Conservation (phyloP, 2,888 invertebrate genomes). For the Ditula angustiorana region DNA sequence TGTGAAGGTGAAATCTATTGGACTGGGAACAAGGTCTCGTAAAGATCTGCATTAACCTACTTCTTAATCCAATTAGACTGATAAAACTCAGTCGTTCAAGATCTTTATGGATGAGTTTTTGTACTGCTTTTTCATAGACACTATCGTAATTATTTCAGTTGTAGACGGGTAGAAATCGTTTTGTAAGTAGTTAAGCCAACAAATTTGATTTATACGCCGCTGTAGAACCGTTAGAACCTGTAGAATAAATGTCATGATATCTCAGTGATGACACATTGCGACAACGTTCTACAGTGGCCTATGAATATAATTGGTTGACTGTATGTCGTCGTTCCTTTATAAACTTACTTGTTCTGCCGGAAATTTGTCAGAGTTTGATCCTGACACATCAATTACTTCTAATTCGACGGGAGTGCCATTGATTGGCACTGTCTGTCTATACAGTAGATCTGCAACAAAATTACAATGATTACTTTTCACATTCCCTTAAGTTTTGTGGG, state of each 20-base stretch:
- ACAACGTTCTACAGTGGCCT: no score
- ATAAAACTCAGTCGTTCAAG: not conserved
- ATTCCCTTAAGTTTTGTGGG: not conserved
- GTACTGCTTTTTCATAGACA: not conserved
- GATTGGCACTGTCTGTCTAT: conserved; percentile 90
- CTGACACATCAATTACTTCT: conserved; percentile 92
- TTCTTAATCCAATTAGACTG: conserved; percentile 43
- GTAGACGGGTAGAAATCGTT: no score
- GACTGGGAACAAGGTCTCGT: conserved; percentile 55
- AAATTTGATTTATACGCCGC: no score
- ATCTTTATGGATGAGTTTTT: not conserved
- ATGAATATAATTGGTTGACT: no score
- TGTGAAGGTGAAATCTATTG: conserved; percentile 68
- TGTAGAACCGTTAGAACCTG: no score
- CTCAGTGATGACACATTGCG: no score
- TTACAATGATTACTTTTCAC: conserved; percentile 7
- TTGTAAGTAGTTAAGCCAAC: no score
- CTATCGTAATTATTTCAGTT: no score
- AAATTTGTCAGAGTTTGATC: conserved; percentile 87
- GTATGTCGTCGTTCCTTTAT: no score
- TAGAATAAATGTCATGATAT: no score
- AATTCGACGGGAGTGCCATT: conserved; percentile 90
- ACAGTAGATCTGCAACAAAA: conserved; percentile 89
- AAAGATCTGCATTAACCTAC: conserved; percentile 57
- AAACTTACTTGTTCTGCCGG: conserved; percentile 85